Conservation (phyloP, 2,113 vertebrate species). For the Oplegnathus fasciatus region DNA sequence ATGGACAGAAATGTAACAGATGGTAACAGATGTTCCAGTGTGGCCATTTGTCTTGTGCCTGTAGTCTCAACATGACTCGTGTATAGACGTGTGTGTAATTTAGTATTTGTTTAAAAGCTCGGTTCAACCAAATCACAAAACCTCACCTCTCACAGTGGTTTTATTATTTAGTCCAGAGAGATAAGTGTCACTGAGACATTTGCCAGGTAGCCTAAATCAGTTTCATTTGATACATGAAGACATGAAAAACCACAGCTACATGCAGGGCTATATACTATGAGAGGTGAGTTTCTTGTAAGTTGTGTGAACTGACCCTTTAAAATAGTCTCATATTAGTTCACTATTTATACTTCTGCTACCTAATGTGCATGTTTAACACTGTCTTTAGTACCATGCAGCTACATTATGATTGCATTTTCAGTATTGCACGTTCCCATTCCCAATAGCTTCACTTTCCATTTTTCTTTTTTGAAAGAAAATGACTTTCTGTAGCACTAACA, state of each 20-base stretch:
- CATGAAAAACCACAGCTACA: background rate
- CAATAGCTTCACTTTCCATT: background rate
- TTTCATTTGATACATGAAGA: background rate
- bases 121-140: background rate
- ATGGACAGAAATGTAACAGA: slow-evolving; percentile 22
- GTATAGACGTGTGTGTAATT: background rate
- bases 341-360: background rate
- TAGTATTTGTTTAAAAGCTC: background rate
- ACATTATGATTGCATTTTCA: background rate
- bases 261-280: background rate
- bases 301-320: background rate
- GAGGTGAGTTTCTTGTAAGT: too few relatives aligned
- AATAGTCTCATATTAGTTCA: background rate
- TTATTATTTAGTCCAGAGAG: background rate
- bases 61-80: background rate
- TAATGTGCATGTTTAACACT: background rate
- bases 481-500: background rate
- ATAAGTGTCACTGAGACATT: background rate
- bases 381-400: background rate
- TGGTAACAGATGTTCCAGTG: slow-evolving; percentile 2
- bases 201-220: too few relatives aligned
- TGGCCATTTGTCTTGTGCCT: background rate
- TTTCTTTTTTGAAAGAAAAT: background rate
- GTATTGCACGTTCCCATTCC: slow-evolving; percentile 5
- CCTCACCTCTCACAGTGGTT: background rate